Evolutionary conservation across 2,797 vertebrate species (phyloP).

Genomic region (Chiloscyllium punctatum): DNA sequence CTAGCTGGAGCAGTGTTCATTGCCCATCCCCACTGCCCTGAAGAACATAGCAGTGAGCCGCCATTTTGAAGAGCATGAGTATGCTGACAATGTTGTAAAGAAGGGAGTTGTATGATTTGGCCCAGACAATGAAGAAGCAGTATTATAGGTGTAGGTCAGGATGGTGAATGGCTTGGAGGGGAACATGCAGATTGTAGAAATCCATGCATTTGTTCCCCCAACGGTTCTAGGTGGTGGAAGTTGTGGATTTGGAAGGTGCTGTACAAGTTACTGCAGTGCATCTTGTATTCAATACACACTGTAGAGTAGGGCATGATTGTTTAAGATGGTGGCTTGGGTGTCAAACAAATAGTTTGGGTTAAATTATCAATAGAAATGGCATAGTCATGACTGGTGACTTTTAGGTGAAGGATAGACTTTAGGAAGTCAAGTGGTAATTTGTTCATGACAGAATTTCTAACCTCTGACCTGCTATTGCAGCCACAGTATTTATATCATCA

Average conservation of each 20-base stretch:
- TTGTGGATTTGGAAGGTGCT: not conserved
- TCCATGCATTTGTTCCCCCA: not conserved
- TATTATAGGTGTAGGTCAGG: not conserved
- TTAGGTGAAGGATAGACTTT: not conserved
- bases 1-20: not conserved
- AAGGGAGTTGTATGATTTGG: not conserved
- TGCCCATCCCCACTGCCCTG: not conserved
- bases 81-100: not conserved
- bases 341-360: not conserved
- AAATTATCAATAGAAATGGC: too few species aligned
- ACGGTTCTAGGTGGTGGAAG: not conserved
- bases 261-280: not conserved
- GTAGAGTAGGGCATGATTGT: not conserved
- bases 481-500: not conserved
- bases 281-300: not conserved
- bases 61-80: not conserved
- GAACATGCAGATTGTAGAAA: not conserved
- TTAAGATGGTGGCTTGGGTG: not conserved
- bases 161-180: not conserved
- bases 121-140: not conserved
- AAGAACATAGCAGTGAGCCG: not conserved
- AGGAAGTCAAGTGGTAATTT: not conserved
- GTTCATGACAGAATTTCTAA: not conserved
- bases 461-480: not conserved
- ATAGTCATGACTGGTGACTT: not conserved